Evolutionary conservation across 2,113 vertebrate genomes (phyloP), one percentile per base, ranked within the genome.

Genomic region (Notechis scutatus): DNA sequence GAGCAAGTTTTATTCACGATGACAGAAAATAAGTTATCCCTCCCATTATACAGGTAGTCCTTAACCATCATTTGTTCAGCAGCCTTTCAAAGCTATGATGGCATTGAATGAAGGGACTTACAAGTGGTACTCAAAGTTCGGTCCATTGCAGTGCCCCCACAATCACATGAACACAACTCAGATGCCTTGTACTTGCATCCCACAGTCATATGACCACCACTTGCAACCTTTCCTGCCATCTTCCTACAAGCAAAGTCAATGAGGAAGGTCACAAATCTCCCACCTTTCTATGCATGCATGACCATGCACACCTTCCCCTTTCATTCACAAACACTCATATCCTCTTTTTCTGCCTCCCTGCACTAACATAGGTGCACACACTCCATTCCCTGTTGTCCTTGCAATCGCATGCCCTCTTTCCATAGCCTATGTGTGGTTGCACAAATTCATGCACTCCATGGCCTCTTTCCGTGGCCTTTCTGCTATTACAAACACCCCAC

Each of bases 361-460:
- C n/a, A 6, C 14, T 69, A 15, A 34, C n/a, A 69, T 9, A 12
- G 12, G 5, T 0, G 1, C 29, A 15, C 4, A 2, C 2, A 34
- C 14, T 14, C 64, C 29, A 69, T 69, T 18, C 14, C 29, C 29
- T 29, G 15, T 69, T 29, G 29, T 69, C 64, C 29, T 69, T 18
- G 12, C 64, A 69, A 34, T 69, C 64, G 15, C 12, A 69, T 15
- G 64, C 14, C 64, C 64, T 34, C 64, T 69, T 69, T 34, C 29
- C 29, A 69, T 6, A 29, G 29, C 64, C 29, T 69, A 6, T 57
- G 56, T 57, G 56, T 6, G 1, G 21, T 57, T 57, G 56, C 56
- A 57, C 56, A 21, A 57, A 57, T 23, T 23, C 21, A 57, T 57
- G 20, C 56, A 57, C 56, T 57, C 20, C 29, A 69, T n/a, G 64